Evolutionary conservation across 2,888 invertebrate genomes (phyloP), one percentile per base, ranked within the genome.

Genomic region (Dasypolia templi): DNA sequence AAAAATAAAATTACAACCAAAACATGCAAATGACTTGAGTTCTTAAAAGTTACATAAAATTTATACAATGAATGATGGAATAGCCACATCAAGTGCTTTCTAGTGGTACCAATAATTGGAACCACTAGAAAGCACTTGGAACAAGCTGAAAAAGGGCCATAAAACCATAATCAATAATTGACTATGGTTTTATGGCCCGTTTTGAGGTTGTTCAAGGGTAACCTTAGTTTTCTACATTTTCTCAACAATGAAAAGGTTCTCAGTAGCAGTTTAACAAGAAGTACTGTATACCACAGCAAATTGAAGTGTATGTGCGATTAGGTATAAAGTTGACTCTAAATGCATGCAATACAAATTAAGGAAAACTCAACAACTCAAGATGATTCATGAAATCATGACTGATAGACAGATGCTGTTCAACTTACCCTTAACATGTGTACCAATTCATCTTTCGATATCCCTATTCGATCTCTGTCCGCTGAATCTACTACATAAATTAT

Each of bases 401-500:
- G 39, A 32, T 11, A 32, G 56, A 56, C 11, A n/a, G 6, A 56
- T 44, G 2, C 2, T 29, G 11, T 29, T 49, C 63, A 51, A 95
- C 97, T 96, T 95, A 99, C 99, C 97, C 99, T 97, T 91, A 99
- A 96, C 99, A 99, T 99, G 90, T 99, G 99, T 86, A 99, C 97
- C 81, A 99, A 97, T 96, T 99, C 99, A 96, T 99, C 99, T 97
- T 99, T 99, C 84, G 99, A 99, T 96, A 99, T 99, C 88, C 99
- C 99, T 97, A 99, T 99, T 96, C 99, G 97, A 96, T 99, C 99
- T 94, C 98, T 98, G 96, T 99, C 99, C 72, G 99, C 99, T 64
- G 99, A 99, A 96, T 99, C 99, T 67, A 99, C 99, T 71, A 99
- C 99, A 96, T 99, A 99, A 91, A 99, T 99, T 90, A 99, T 99